These are phyloP conservation scores for Paraescarpia echinospica DNA, from an alignment of 1,140 invertebrate species.

Conservation along the genomic window DNA sequence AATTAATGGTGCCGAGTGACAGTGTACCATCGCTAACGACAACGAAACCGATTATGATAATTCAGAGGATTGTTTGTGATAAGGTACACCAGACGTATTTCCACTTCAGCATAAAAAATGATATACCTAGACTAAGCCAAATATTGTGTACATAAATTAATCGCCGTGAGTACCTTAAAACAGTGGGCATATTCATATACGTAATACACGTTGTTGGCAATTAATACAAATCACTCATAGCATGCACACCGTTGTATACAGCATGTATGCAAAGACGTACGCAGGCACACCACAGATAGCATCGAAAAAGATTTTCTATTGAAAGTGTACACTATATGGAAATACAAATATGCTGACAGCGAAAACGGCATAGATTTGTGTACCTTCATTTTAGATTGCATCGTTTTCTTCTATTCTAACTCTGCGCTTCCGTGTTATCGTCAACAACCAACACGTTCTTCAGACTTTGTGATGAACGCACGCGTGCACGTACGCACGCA, in stretches of 20 bases:
- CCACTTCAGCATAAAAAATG: too few species aligned
- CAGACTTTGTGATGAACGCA: not conserved
- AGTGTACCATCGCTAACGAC: not conserved
- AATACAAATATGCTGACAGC: not conserved
- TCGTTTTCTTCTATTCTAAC: not conserved
- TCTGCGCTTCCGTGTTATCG: not conserved
- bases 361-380: not conserved
- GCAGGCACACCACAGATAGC: not conserved
- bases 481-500: too few species aligned
- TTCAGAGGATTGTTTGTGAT: too few species aligned
- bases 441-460: not conserved
- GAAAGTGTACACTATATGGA: not conserved
- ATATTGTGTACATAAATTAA: too few species aligned
- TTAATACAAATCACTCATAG: not conserved
- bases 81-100: too few species aligned
- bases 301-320: not conserved
- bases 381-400: constrained; percentile 1
- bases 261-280: not conserved
- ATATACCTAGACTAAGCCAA: too few species aligned
- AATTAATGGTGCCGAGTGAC: too few species aligned
- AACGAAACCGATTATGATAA: not conserved
- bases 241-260: not conserved
- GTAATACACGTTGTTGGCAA: too few species aligned
- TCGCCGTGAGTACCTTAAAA: too few species aligned
- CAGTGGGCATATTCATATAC: not conserved